phyloP scores from a whole-genome alignment of 2,113 vertebrate genomes.

The Prunella fulvescens region DNA sequence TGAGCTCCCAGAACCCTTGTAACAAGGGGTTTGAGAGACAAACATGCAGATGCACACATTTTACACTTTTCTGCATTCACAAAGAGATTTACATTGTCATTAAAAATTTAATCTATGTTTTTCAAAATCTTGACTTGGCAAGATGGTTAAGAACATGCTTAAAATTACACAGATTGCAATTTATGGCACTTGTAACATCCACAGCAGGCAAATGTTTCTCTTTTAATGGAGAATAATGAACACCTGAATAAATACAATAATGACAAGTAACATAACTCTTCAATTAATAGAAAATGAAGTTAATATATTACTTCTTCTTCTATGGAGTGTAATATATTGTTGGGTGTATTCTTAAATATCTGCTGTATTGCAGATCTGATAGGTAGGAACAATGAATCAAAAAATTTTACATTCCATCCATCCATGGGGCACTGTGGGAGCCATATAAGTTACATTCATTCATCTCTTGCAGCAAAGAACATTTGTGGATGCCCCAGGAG shows the following conservation, averaged over 20 bases:
- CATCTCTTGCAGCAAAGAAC: background rate
- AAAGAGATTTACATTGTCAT: background rate
- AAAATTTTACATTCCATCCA: background rate
- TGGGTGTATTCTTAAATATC: background rate
- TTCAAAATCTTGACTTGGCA: background rate
- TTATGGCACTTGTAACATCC: background rate
- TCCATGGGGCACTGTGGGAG: background rate
- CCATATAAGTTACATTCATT: background rate
- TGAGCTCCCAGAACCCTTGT: background rate
- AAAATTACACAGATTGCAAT: background rate
- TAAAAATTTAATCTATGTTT: background rate
- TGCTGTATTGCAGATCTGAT: background rate
- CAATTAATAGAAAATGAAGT: background rate
- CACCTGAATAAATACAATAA: background rate
- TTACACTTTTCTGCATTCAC: background rate
- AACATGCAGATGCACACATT: background rate
- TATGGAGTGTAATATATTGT: background rate
- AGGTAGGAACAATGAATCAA: background rate
- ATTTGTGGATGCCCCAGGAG: background rate
- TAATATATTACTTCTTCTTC: background rate
- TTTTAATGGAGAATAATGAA: background rate
- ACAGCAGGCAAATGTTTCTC: background rate
- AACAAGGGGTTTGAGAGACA: too few relatives aligned
- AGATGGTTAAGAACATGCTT: background rate
- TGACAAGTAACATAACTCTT: background rate